phyloP scores from a whole-genome alignment of 2,113 vertebrate genomes.

The Sus scrofa region DNA sequence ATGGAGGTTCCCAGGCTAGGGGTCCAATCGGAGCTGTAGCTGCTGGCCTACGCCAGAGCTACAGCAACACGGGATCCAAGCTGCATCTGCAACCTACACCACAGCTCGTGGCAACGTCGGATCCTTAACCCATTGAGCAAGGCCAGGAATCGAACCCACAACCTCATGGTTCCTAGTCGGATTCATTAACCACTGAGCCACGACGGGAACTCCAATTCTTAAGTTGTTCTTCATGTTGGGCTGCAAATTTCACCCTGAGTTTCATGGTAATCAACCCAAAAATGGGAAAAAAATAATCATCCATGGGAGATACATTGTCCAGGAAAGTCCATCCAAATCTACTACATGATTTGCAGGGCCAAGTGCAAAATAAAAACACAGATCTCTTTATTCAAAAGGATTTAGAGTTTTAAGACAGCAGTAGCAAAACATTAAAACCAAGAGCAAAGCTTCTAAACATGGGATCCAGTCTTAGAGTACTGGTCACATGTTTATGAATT shows the following conservation, averaged over 20 bases:
- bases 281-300: not conserved
- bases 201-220: no score
- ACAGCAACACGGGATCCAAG: no score
- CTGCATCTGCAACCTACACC: no score
- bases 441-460: not conserved
- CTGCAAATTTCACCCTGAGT: not conserved
- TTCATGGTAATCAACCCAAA: not conserved
- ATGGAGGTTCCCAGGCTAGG: no score
- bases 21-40: no score
- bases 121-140: no score
- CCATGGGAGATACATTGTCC: not conserved
- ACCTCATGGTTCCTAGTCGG: no score
- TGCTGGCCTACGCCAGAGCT: no score
- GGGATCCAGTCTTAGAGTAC: rapidly evolving
- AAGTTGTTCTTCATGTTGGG: not conserved
- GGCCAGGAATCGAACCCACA: no score
- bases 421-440: not conserved
- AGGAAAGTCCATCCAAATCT: not conserved
- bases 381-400: not conserved
- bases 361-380: not conserved
- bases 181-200: no score
- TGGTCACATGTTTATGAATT: not conserved
- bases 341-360: not conserved
- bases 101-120: no score
- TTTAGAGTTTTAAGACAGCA: not conserved